Conservation (phyloP, 2,113 vertebrate genomes). For the Tonatia bakeri region DNA sequence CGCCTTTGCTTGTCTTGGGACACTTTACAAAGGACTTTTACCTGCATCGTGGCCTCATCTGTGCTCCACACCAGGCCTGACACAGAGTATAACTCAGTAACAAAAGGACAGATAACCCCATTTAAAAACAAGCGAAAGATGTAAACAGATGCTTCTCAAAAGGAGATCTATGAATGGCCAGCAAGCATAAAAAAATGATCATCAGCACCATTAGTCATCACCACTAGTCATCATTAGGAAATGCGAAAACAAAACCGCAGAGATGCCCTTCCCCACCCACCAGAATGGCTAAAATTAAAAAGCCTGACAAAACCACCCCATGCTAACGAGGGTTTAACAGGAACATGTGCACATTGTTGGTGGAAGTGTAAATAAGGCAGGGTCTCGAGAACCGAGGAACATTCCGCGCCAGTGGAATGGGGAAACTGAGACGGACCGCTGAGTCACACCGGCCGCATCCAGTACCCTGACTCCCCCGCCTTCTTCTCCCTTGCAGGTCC, state of each 20-base stretch:
- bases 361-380: neutral
- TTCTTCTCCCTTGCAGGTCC: neutral
- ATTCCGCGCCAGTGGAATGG: neutral
- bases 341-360: neutral
- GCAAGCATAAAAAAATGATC: no score
- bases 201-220: neutral
- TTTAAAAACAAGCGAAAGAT: neutral
- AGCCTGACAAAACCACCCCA: neutral
- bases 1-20: neutral
- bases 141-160: neutral
- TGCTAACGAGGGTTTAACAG: neutral
- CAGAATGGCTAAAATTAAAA: neutral
- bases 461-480: neutral
- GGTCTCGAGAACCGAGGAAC: neutral
- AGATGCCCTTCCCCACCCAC: neutral
- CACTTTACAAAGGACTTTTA: neutral
- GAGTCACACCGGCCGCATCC: neutral
- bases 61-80: neutral
- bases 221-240: conserved; percentile 11
- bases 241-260: neutral
- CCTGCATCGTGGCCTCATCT: neutral
- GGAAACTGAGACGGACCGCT: neutral
- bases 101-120: neutral
- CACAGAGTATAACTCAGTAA: neutral
- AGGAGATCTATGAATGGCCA: neutral